A percentile compares a stretch with the other conserved stretches of the same genome.
Conservation (phyloP, 2,888 invertebrate species). For the Tupiocoris notatus region DNA sequence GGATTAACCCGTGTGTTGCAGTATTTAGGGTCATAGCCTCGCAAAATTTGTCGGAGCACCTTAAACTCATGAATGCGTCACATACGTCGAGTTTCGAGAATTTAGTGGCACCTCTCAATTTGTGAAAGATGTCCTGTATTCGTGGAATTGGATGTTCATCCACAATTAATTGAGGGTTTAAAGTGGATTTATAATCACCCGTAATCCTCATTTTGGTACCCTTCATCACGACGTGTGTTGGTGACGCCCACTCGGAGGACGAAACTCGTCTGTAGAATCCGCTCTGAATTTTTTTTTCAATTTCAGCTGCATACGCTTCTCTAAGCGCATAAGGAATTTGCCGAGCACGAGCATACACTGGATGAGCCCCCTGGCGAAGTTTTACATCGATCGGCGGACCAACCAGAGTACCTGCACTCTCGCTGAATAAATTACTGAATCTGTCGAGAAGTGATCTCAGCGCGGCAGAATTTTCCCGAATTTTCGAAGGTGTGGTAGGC, state of each 20-base stretch:
- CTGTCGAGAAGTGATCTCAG: too few relatives aligned
- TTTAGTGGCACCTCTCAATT: conserved; percentile 20
- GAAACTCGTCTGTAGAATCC: conserved; percentile 49
- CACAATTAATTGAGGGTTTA: conserved; percentile 27
- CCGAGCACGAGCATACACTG: background rate
- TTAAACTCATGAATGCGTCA: conserved; percentile 18
- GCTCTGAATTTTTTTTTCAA: conserved; percentile 28
- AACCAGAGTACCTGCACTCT: conserved; percentile 21
- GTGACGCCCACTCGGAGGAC: conserved; percentile 49
- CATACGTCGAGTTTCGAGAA: conserved; percentile 30
- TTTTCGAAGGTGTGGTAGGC: too few relatives aligned
- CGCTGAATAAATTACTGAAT: conserved; percentile 6
- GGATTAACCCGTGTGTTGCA: conserved; percentile 43
- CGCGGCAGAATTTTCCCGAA: too few relatives aligned
- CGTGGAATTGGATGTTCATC: conserved; percentile 37
- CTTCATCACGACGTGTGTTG: too few relatives aligned
- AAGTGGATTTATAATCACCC: too few relatives aligned
- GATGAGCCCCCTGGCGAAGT: background rate
- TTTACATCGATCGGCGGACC: conserved; percentile 4
- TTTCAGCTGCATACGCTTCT: too few relatives aligned
- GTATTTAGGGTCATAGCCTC: conserved; percentile 43
- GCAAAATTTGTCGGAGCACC: conserved; percentile 40
- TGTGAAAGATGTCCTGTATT: conserved; percentile 15
- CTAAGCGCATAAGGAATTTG: conserved; percentile 22
- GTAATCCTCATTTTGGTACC: too few relatives aligned